These are phyloP conservation scores for Aporrectodea caliginosa DNA, from an alignment of 1,140 invertebrate genomes.

Conservation along the genomic window DNA sequence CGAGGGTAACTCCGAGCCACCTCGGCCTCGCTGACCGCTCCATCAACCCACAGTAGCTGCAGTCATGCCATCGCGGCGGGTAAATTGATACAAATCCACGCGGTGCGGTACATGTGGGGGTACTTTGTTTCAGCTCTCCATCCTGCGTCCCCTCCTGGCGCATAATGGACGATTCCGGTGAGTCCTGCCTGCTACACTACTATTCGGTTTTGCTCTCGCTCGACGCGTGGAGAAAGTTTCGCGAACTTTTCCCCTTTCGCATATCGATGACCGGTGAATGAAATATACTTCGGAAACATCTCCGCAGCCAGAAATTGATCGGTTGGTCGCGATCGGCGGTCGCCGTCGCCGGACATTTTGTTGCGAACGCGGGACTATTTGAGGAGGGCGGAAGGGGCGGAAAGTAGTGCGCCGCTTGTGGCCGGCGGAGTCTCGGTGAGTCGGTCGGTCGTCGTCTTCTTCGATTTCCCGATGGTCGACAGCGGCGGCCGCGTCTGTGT, in stretches of 20 bases:
- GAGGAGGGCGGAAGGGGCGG: background rate
- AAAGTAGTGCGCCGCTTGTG: background rate
- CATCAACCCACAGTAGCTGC: too few species aligned
- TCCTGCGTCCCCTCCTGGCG: background rate
- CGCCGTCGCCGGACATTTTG: background rate
- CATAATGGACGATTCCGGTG: background rate
- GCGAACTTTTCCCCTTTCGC: background rate
- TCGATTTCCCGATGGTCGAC: background rate
- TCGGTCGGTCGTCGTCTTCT: background rate
- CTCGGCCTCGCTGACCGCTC: background rate
- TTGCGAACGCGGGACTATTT: background rate
- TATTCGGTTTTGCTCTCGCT: background rate
- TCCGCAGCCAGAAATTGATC: background rate
- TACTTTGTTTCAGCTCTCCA: background rate
- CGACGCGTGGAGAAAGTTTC: background rate
- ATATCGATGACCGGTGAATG: background rate
- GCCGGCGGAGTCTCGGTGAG: too few species aligned
- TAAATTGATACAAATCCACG: too few species aligned
- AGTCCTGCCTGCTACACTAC: too few species aligned
- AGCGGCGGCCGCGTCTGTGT: background rate
- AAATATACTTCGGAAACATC: background rate
- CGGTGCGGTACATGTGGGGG: too few species aligned
- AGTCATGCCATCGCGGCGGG: too few species aligned
- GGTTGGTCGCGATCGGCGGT: background rate
- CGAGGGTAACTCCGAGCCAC: background rate